These are phyloP conservation scores for Ypsolopha scabrella DNA, from an alignment of 2,888 invertebrate genomes.

Conservation along the genomic window DNA sequence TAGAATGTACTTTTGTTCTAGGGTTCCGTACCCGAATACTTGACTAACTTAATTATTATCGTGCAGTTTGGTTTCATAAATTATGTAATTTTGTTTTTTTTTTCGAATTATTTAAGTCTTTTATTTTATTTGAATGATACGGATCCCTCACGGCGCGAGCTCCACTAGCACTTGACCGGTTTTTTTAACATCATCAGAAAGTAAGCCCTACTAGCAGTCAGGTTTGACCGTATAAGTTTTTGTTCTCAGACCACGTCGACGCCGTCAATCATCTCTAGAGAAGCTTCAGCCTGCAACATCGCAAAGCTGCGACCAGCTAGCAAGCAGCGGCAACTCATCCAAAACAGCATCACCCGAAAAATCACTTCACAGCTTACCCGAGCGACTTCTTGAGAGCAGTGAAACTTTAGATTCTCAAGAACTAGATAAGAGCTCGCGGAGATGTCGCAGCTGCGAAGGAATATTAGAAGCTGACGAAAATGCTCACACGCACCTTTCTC, in stretches of 20 bases:
- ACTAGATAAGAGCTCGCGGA: slow-evolving; percentile 43
- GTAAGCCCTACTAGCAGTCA: neutral
- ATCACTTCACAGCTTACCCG: slow-evolving; percentile 52
- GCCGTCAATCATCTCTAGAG: slow-evolving; percentile 53
- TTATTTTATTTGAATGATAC: no score
- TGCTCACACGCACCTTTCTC: slow-evolving; percentile 65
- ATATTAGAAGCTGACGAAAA: slow-evolving; percentile 67
- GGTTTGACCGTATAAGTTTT: slow-evolving; percentile 6
- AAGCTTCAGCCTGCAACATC: slow-evolving; percentile 24
- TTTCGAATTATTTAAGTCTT: no score
- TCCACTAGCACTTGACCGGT: no score
- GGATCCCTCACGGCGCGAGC: no score
- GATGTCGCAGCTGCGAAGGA: slow-evolving; percentile 74
- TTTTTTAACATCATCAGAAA: neutral
- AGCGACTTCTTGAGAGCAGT: slow-evolving; percentile 53
- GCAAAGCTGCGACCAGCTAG: slow-evolving; percentile 56
- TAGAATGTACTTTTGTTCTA: no score
- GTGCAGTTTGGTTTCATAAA: no score
- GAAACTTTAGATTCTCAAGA: slow-evolving; percentile 42
- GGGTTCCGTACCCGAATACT: no score
- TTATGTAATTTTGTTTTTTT: no score
- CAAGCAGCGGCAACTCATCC: slow-evolving; percentile 48
- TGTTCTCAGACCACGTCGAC: slow-evolving; percentile 51
- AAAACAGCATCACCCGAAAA: slow-evolving; percentile 45
- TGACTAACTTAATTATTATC: no score